Percentiles rank a stretch among this genome's conserved stretches.
Conservation (phyloP, 1,140 invertebrate genomes). For the Lamellibrachia luymesi region DNA sequence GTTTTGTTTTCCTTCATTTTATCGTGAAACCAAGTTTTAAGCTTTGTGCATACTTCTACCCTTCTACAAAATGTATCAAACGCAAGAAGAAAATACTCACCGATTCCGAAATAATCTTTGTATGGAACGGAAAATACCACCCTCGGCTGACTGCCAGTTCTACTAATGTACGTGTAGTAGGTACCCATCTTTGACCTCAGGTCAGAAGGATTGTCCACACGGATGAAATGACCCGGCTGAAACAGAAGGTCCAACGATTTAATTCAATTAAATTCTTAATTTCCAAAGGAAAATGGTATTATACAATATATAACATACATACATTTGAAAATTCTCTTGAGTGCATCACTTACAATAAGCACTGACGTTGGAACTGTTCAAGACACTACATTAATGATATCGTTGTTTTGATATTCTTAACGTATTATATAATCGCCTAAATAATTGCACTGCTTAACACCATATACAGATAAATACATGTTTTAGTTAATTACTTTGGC, state of each 20-base stretch:
- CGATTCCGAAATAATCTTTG: background rate
- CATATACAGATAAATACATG: too few species aligned
- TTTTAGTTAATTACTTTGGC: too few species aligned
- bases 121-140: background rate
- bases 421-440: too few species aligned
- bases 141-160: background rate
- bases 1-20: background rate
- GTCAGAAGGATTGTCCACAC: background rate
- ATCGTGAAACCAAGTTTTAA: background rate
- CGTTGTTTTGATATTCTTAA: too few species aligned
- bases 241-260: background rate
- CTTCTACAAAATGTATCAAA: background rate
- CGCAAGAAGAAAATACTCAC: background rate
- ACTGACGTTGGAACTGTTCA: too few species aligned
- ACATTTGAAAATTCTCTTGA: too few species aligned
- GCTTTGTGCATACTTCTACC: background rate
- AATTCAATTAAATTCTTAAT: too few species aligned
- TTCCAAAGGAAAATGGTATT: too few species aligned
- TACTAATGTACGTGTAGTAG: background rate
- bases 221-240: slow-evolving; percentile 8
- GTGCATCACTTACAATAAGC: too few species aligned
- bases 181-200: background rate
- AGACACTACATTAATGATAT: too few species aligned
- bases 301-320: too few species aligned
- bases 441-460: too few species aligned